Percentiles rank a stretch among this genome's conserved stretches.
These are phyloP conservation scores for Falco rusticolus DNA, from an alignment of 2,797 vertebrate species.

Conservation along the genomic window DNA sequence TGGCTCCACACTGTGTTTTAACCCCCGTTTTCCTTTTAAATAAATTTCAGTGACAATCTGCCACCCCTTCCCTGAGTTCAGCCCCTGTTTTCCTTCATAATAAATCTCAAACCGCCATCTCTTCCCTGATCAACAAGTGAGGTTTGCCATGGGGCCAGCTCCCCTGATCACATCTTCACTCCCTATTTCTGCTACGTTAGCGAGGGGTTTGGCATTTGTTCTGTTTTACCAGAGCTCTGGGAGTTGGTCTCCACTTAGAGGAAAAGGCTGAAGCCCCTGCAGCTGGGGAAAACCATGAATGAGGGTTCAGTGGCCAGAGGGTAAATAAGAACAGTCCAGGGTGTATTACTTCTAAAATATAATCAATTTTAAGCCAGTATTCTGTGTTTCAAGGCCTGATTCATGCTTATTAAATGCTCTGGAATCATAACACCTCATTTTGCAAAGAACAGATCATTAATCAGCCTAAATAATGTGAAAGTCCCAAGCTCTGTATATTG, in stretches of 20 bases:
- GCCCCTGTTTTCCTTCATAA: not conserved
- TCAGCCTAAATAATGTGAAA: not conserved
- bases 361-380: not conserved
- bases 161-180: not conserved
- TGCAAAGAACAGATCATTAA: not conserved
- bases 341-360: not conserved
- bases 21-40: not conserved
- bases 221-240: not conserved
- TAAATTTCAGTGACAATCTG: not conserved
- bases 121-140: not conserved
- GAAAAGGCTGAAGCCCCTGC: not conserved
- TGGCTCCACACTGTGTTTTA: not conserved
- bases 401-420: not conserved
- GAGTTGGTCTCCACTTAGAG: not conserved
- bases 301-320: not conserved
- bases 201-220: not conserved
- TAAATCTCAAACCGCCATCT: not conserved
- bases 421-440: not conserved
- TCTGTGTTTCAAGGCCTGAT: not conserved
- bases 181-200: not conserved
- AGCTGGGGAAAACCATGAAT: not conserved
- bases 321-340: not conserved
- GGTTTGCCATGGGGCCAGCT: not conserved
- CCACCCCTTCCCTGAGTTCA: not conserved
- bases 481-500: not conserved